Conservation (phyloP, 1,140 invertebrate species). For the Palaemon carinicauda region DNA sequence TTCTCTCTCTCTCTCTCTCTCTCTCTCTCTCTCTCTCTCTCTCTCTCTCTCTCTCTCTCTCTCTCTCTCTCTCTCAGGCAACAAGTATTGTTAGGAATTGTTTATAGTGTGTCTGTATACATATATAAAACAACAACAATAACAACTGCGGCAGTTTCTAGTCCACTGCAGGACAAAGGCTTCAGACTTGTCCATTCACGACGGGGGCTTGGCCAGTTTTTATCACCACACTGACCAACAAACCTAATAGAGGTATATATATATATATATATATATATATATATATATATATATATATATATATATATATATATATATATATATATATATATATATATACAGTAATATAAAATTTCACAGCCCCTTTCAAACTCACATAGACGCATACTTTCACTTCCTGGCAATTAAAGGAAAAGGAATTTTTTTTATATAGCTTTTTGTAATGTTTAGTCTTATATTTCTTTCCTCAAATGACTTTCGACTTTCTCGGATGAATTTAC, state of each 20-base stretch:
- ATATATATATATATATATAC: background rate
- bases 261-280: background rate
- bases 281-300: background rate
- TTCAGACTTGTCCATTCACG: too few species aligned
- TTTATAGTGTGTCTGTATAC: background rate
- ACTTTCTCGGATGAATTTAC: too few species aligned
- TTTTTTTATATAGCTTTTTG: background rate
- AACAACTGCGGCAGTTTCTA: too few species aligned
- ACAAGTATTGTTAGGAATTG: background rate
- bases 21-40: background rate
- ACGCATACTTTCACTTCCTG: background rate
- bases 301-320: background rate
- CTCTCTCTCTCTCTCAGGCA: background rate
- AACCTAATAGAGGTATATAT: too few species aligned
- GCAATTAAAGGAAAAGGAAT: too few species aligned
- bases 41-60: background rate
- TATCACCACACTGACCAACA: too few species aligned
- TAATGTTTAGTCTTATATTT: too few species aligned
- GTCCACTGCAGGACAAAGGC: too few species aligned
- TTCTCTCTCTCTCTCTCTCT: background rate
- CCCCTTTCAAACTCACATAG: background rate
- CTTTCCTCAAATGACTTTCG: too few species aligned
- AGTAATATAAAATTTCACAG: background rate
- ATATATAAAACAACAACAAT: too few species aligned
- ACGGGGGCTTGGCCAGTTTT: too few species aligned